Evolutionary conservation across 2,113 vertebrate genomes (phyloP), one percentile per base, ranked within the genome.

Genomic region (Anolis carolinensis): DNA sequence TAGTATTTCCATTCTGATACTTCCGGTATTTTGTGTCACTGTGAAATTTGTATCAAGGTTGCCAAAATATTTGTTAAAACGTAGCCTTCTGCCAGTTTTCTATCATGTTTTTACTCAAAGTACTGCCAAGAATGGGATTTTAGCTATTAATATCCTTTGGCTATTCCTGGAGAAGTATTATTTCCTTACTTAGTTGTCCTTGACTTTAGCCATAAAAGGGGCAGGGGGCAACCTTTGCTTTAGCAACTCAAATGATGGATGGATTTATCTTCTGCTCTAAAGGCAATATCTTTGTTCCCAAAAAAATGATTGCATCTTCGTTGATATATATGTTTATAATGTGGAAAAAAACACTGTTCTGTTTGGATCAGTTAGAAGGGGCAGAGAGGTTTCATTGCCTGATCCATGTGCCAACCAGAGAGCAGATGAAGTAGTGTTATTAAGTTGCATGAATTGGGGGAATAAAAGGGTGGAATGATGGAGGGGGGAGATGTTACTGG

Each of bases 401-500:
- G 86, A 84, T 6, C 0, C 75, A 74, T 48, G n/a, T 39, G 11
- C 72, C 89, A 83, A 87, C 62, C 63, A 91, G 90, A 75, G 68
- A 87, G 92, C 86, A 87, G 84, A 83, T 89, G 89, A 93, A 79
- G 83, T 86, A 91, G 82, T 67, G 2, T 71, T 81, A 89, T 89
- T 59, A 80, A 89, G 83, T 91, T 93, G 89, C 81, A 59, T 59
- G 11, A 59, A 59, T 55, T 59, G 55, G 55, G 55, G 55, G 55
- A 59, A 59, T 59, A 3, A 18, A 18, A 59, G 16, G 55, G 16
- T 59, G 55, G 55, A 59, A 59, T 59, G 55, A 59, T 59, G 55
- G 55, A 18, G 14, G 11, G 52, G 55, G 55, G 55, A 92, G 83
- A 87, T 94, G 90, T 91, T 93, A 87, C 93, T 93, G 92, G 88